Base-by-base conservation (phyloP, 37 sponge, comb jelly and placozoan genomes). In the Beroe forskalii region DNA sequence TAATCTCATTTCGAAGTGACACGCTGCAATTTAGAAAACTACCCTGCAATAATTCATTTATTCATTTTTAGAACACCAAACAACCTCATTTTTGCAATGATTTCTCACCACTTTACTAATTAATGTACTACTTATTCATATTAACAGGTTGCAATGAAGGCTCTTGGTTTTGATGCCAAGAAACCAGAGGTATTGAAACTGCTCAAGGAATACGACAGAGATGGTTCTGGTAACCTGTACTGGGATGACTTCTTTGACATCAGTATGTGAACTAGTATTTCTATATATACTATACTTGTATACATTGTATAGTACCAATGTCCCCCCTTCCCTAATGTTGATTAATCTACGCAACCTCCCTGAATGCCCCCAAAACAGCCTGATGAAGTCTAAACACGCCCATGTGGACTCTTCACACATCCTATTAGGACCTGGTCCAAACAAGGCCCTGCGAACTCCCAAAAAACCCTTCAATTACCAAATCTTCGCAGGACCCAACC, bases 81-180 rank as follows among this genome's bases (percentile, higher is more conserved):
- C 19, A 67, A 30, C 36, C 69, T 67, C 8, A 9, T 20, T 9
- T 32, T 9, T 19, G 8, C n/a, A 8, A 24, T 30, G 28, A 25
- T 28, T 24, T 32, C 67, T 66, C 25, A 24, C 42, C 17, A 19
- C 17, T 55, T 55, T 55, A 19, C 60, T 55, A 19, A 55, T 55
- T 19, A n/a, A n/a, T n/a, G n/a, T 55, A 19, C 9, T 55, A 19
- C 9, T 55, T 55, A 55, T 55, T 55, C 69, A 22, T 67, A 32
- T 67, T 40, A 38, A 2, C 91, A 96, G 96, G 96, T 96, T 8
- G 98, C 98, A 23, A 96, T 97, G 80, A 44, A 95, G 36, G 98
- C 98, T 0, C 92, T 97, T 20, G 96, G 96, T 0, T 97, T 97
- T 92, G 98, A 97, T 2, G 98, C 94, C 22, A 96, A 96, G 90